Conservation (phyloP, 2,888 invertebrate species). For the Dione juno region DNA sequence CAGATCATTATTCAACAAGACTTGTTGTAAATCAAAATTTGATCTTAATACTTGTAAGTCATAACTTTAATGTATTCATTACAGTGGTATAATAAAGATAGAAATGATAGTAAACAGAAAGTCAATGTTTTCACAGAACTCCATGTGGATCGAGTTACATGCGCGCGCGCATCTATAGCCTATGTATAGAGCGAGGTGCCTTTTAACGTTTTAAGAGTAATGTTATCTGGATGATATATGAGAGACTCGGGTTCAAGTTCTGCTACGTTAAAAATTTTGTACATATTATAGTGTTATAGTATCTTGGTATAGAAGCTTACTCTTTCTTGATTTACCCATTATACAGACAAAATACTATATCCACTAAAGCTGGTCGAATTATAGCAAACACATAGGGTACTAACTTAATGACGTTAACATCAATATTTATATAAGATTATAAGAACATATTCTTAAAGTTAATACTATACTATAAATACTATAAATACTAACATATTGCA, state of each 20-base stretch:
- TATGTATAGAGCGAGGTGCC: constrained; percentile 48
- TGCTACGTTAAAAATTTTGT: too few relatives aligned
- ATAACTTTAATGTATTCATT: constrained; percentile 31
- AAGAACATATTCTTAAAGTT: not conserved
- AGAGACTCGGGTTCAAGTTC: too few relatives aligned
- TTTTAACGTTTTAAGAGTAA: not conserved
- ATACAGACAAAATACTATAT: too few relatives aligned
- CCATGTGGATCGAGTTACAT: constrained; percentile 52
- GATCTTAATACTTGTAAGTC: not conserved
- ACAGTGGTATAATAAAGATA: constrained; percentile 33
- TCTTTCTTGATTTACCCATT: too few relatives aligned
- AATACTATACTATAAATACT: constrained; percentile 24
- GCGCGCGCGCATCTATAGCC: constrained; percentile 45
- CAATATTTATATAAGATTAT: too few relatives aligned
- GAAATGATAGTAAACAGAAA: constrained; percentile 32
- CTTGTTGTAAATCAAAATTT: constrained; percentile 3
- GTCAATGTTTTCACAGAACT: constrained; percentile 42
- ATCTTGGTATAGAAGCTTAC: too few relatives aligned
- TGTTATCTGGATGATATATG: too few relatives aligned
- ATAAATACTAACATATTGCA: constrained; percentile 17
- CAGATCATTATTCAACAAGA: not conserved
- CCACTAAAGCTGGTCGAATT: too few relatives aligned
- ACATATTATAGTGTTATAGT: too few relatives aligned
- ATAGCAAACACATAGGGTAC: too few relatives aligned
- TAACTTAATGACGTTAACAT: too few relatives aligned